Evolutionary conservation across 2,888 invertebrate species (phyloP).

Genomic region (Eurytoma adleriae): DNA sequence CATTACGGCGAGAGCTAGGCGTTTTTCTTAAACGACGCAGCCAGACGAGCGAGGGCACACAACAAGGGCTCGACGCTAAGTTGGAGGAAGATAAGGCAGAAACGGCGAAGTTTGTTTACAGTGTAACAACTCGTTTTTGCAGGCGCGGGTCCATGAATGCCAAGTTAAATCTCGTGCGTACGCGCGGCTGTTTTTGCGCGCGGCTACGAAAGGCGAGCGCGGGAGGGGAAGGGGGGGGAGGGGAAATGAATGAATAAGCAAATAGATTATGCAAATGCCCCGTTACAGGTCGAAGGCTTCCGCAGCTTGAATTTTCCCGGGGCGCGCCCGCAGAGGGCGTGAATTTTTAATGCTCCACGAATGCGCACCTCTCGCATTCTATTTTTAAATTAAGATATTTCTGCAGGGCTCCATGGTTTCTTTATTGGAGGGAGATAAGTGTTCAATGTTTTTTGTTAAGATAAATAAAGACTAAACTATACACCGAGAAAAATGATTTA

Average conservation of each 20-base stretch:
- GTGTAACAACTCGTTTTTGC: too few relatives aligned
- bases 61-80: too few relatives aligned
- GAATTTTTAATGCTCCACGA: slow-evolving; percentile 6
- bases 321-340: not conserved
- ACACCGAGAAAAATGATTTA: too few relatives aligned
- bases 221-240: not conserved
- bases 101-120: slow-evolving; percentile 17
- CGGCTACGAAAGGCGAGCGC: slow-evolving; percentile 1
- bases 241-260: slow-evolving; percentile 54
- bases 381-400: too few relatives aligned
- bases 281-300: slow-evolving; percentile 19
- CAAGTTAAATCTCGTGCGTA: slow-evolving; percentile 40
- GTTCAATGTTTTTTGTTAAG: too few relatives aligned
- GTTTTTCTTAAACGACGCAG: too few relatives aligned
- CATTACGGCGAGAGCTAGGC: too few relatives aligned
- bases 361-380: too few relatives aligned
- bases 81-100: not conserved
- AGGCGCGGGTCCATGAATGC: slow-evolving; percentile 36
- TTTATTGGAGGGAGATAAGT: too few relatives aligned
- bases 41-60: too few relatives aligned
- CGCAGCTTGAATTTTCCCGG: slow-evolving; percentile 23
- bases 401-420: too few relatives aligned
- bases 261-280: slow-evolving; percentile 55
- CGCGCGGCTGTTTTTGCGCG: slow-evolving; percentile 7
- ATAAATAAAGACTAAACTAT: too few relatives aligned